Percentiles rank a stretch among this genome's conserved stretches.
Conservation (phyloP, 2,888 invertebrate genomes). For the Drosophila suboccidentalis region DNA sequence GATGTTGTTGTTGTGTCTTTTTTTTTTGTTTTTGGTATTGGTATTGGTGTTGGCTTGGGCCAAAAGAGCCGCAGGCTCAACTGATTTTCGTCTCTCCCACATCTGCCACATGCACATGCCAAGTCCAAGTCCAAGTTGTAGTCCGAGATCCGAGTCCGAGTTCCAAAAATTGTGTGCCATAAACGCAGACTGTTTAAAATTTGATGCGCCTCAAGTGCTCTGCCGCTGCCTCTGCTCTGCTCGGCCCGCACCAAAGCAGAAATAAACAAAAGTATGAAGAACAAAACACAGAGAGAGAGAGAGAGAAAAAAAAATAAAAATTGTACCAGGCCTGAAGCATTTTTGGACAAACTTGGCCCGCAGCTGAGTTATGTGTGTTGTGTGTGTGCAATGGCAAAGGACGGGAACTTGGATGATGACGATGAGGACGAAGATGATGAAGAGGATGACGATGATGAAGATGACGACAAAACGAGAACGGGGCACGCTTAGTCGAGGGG, state of each 20-base stretch:
- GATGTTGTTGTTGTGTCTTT: constrained; percentile 27
- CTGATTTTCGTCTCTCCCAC: constrained; percentile 80
- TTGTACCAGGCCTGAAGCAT: constrained; percentile 56
- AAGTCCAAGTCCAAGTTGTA: constrained; percentile 59
- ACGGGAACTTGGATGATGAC: constrained; percentile 11
- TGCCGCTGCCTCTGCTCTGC: constrained; percentile 25
- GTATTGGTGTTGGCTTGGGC: constrained; percentile 56
- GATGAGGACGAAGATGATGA: background rate
- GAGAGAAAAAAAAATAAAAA: constrained; percentile 62
- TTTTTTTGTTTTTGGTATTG: constrained; percentile 31
- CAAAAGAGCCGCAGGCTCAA: constrained; percentile 66
- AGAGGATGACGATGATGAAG: background rate
- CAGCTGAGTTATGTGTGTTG: constrained; percentile 74
- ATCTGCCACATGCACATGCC: constrained; percentile 68
- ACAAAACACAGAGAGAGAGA: constrained; percentile 49
- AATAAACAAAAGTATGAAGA: constrained; percentile 80
- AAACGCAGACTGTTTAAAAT: constrained; percentile 82
- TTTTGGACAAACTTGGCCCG: constrained; percentile 78
- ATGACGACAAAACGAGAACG: constrained; percentile 20
- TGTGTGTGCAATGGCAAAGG: constrained; percentile 40
- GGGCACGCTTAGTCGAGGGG: constrained; percentile 32
- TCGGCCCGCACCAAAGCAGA: constrained; percentile 65
- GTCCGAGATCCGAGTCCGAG: constrained; percentile 36
- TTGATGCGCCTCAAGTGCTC: constrained; percentile 77
- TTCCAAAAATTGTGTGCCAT: constrained; percentile 76